A percentile compares a stretch with the other conserved stretches of the same genome.
Conservation (phyloP, 2,888 invertebrate genomes). For the Heliconius ethilla region DNA sequence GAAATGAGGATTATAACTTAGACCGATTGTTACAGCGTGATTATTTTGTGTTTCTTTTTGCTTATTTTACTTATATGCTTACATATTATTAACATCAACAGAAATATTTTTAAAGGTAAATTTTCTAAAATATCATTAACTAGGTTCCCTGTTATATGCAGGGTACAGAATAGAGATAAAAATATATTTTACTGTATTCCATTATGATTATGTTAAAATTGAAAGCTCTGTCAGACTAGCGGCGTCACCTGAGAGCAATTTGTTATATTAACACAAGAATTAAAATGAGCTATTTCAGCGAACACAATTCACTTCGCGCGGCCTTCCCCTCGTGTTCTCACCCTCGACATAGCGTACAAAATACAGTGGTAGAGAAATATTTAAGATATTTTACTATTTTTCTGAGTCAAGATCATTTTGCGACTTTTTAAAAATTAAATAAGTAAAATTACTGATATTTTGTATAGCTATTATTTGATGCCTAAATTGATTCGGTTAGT, state of each 20-base stretch:
- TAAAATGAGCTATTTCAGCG: slow-evolving; percentile 61
- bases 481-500: too few relatives aligned
- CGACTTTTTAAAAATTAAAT: too few relatives aligned
- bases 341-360: slow-evolving; percentile 44
- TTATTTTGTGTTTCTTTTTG: too few relatives aligned
- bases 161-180: neutral
- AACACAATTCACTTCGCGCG: slow-evolving; percentile 62
- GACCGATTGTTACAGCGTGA: too few relatives aligned
- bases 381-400: slow-evolving; percentile 1
- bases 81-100: too few relatives aligned
- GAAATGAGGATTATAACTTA: too few relatives aligned
- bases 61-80: too few relatives aligned
- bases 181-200: neutral
- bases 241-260: slow-evolving; percentile 56
- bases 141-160: neutral
- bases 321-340: slow-evolving; percentile 46
- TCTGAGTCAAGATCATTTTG: too few relatives aligned
- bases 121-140: too few relatives aligned
- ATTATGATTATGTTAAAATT: slow-evolving; percentile 18
- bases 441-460: too few relatives aligned
- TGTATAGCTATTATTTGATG: too few relatives aligned
- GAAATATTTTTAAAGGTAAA: too few relatives aligned
- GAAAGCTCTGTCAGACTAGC: slow-evolving; percentile 34
- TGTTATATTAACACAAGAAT: slow-evolving; percentile 65
- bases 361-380: slow-evolving; percentile 27